These are phyloP conservation scores for Zosterops pallidus DNA, from an alignment of 2,113 vertebrate genomes.

Conservation along the genomic window DNA sequence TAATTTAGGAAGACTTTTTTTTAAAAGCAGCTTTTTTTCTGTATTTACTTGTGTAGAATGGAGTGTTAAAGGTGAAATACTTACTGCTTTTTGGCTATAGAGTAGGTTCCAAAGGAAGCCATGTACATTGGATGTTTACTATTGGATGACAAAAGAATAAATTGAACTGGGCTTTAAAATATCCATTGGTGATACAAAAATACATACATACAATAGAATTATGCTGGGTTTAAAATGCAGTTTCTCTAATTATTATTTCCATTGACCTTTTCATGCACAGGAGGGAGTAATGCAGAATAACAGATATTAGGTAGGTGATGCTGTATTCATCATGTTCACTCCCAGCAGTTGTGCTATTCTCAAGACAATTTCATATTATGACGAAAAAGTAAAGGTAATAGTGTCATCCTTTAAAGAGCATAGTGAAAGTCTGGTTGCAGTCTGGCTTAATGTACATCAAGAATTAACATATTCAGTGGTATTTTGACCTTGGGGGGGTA, in stretches of 20 bases:
- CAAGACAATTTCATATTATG: background rate
- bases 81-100: background rate
- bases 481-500: background rate
- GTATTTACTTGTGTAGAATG: background rate
- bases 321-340: background rate
- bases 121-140: background rate
- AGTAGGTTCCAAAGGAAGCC: background rate
- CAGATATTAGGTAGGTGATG: background rate
- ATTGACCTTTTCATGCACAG: background rate
- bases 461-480: background rate
- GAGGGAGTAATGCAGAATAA: background rate
- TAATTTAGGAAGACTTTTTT: background rate
- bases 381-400: background rate
- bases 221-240: background rate
- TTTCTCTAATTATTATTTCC: background rate
- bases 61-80: background rate
- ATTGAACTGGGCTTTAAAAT: background rate
- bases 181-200: background rate
- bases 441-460: background rate
- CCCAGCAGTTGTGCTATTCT: background rate
- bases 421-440: background rate
- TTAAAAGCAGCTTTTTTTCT: background rate
- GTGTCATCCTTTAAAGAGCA: background rate
- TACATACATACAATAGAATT: background rate
- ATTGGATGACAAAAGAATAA: background rate